These are phyloP conservation scores for Phallusia fumigata DNA, from an alignment of 23 tunicate species.

Conservation along the genomic window DNA sequence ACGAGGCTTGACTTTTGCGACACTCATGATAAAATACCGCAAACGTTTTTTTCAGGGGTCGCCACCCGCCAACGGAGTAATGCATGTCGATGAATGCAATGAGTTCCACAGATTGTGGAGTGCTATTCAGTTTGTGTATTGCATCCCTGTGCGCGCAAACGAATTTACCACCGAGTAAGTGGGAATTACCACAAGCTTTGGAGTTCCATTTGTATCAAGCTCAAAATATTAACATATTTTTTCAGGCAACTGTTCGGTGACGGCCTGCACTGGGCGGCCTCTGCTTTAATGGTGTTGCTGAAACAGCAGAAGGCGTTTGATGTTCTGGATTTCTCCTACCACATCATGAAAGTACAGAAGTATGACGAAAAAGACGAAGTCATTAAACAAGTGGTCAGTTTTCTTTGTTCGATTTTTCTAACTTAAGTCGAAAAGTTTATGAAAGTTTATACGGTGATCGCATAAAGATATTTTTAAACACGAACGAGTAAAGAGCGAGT, in stretches of 20 bases:
- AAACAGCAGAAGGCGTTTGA: constrained; percentile 88
- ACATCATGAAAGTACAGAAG: constrained; percentile 89
- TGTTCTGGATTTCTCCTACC: constrained; percentile 91
- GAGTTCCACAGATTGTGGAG: constrained; percentile 97
- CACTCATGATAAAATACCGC: background rate
- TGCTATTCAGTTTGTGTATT: constrained; percentile 95
- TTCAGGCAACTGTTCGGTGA: constrained; percentile 86
- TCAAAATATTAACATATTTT: too few relatives aligned
- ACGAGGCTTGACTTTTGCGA: background rate
- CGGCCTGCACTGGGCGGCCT: constrained; percentile 94
- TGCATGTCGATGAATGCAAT: constrained; percentile 94
- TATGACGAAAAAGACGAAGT: constrained; percentile 81
- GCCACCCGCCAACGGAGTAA: constrained; percentile 90
- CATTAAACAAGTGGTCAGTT: constrained; percentile 85
- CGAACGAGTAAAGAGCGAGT: too few relatives aligned
- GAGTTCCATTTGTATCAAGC: too few relatives aligned
- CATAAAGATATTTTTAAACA: too few relatives aligned
- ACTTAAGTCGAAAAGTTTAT: too few relatives aligned
- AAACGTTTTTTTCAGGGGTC: constrained; percentile 46
- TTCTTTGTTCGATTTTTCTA: background rate
- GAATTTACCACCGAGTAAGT: constrained; percentile 87
- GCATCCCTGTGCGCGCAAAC: constrained; percentile 83
- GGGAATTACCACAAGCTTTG: background rate
- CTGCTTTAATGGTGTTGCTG: constrained; percentile 78
- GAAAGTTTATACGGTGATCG: too few relatives aligned